Evolutionary conservation across 2,113 vertebrate species (phyloP).

Genomic region (Noctilio leporinus): DNA sequence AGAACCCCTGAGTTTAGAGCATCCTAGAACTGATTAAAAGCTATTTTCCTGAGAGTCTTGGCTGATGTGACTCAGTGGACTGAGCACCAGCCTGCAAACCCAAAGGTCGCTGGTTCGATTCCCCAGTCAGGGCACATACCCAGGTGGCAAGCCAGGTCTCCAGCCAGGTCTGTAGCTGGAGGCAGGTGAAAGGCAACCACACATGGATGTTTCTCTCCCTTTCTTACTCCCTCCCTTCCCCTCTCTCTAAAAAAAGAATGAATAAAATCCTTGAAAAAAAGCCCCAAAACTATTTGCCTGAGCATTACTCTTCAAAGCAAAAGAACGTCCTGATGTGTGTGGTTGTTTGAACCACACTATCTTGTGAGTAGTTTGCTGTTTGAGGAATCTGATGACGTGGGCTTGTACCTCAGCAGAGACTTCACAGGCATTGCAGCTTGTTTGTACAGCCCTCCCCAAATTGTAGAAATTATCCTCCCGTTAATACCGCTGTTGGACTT

Average conservation of each 20-base stretch:
- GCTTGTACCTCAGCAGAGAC: slow-evolving; percentile 14
- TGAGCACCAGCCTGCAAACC: too few relatives aligned
- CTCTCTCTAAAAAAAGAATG: too few relatives aligned
- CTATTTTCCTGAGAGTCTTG: neutral
- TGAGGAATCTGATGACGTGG: slow-evolving; percentile 23
- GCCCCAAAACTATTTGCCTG: slow-evolving; percentile 20
- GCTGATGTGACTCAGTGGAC: too few relatives aligned
- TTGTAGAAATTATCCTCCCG: neutral
- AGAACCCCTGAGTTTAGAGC: slow-evolving; percentile 18
- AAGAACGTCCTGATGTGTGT: neutral
- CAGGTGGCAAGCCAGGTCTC: too few relatives aligned
- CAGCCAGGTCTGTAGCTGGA: too few relatives aligned
- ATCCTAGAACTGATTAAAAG: slow-evolving; percentile 49
- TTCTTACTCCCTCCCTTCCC: too few relatives aligned
- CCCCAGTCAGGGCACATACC: too few relatives aligned
- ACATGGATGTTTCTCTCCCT: too few relatives aligned
- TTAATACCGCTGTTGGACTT: neutral
- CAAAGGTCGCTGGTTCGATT: too few relatives aligned
- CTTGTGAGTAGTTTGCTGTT: slow-evolving; percentile 10
- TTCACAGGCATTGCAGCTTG: neutral
- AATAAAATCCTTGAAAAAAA: too few relatives aligned
- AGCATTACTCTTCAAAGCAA: slow-evolving; percentile 30
- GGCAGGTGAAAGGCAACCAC: too few relatives aligned
- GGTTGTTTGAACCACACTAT: slow-evolving; percentile 9
- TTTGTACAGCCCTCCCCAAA: slow-evolving; percentile 27